A percentile compares a stretch with the other conserved stretches of the same genome.
These are phyloP conservation scores for Atrichornis clamosus DNA, from an alignment of 2,113 vertebrate species.

Conservation along the genomic window DNA sequence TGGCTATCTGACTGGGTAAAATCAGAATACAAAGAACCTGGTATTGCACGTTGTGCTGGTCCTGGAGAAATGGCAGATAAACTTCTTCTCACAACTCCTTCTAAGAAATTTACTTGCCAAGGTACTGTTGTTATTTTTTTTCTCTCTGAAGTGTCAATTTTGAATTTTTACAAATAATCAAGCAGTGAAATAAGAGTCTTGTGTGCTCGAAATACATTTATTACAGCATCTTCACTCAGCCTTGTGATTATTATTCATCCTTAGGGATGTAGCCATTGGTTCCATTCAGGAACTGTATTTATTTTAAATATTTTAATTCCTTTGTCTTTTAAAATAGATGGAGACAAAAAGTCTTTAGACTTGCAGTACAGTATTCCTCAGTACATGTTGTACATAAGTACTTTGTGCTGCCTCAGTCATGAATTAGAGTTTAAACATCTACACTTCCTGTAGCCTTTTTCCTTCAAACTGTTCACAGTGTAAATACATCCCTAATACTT, in stretches of 20 bases:
- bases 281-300: neutral
- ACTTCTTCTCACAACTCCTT: slow-evolving; percentile 94
- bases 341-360: neutral
- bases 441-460: neutral
- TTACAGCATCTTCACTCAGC: neutral
- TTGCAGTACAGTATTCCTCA: neutral
- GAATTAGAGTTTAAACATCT: neutral
- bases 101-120: slow-evolving; percentile 96
- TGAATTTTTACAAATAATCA: neutral
- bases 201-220: neutral
- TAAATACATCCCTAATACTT: neutral
- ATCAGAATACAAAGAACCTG: slow-evolving; percentile 96
- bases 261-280: neutral
- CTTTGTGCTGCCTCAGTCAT: neutral
- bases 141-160: neutral
- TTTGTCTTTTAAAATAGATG: neutral
- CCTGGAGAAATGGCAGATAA: slow-evolving; percentile 98
- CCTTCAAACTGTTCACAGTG: neutral
- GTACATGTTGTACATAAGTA: neutral
- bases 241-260: neutral
- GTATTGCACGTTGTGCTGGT: slow-evolving; percentile 92
- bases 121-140: slow-evolving; percentile 71
- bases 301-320: neutral
- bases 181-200: neutral
- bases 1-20: slow-evolving; percentile 99